These are phyloP conservation scores for Olivierus martensii DNA, from an alignment of 1,140 invertebrate species.

Conservation along the genomic window DNA sequence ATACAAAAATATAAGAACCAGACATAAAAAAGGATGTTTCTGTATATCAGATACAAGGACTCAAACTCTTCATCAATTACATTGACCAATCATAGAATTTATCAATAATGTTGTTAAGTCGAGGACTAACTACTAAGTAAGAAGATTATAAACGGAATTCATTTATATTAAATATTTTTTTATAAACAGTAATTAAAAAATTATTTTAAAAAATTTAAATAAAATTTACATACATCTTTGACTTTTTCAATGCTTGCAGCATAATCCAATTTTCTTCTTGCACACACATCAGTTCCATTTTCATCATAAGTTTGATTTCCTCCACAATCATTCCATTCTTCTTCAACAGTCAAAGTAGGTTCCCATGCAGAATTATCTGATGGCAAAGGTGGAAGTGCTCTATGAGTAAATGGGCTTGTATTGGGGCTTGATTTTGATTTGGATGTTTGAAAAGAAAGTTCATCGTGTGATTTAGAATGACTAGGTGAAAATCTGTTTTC, in stretches of 20 bases:
- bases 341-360: constrained; percentile 12
- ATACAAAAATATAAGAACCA: too few species aligned
- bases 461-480: constrained; percentile 1
- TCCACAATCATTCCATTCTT: constrained; percentile 7
- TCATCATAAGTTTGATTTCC: constrained; percentile 7
- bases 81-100: too few species aligned
- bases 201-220: background rate
- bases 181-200: too few species aligned
- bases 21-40: too few species aligned
- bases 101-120: too few species aligned
- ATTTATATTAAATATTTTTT: too few species aligned
- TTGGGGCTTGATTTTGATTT: constrained; percentile 17
- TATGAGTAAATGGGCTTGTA: constrained; percentile 38
- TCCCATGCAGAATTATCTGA: constrained; percentile 27
- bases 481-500: background rate
- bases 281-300: constrained; percentile 7
- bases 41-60: too few species aligned
- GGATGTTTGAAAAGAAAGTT: background rate
- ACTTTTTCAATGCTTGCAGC: constrained; percentile 84
- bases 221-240: constrained; percentile 60
- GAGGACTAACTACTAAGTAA: too few species aligned
- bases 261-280: constrained; percentile 44
- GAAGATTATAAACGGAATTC: too few species aligned
- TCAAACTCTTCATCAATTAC: too few species aligned
- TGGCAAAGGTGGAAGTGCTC: constrained; percentile 66